Evolutionary conservation across 2,797 vertebrate genomes (phyloP), one percentile per base, ranked within the genome.

Genomic region (Threskiornis aethiopicus): DNA sequence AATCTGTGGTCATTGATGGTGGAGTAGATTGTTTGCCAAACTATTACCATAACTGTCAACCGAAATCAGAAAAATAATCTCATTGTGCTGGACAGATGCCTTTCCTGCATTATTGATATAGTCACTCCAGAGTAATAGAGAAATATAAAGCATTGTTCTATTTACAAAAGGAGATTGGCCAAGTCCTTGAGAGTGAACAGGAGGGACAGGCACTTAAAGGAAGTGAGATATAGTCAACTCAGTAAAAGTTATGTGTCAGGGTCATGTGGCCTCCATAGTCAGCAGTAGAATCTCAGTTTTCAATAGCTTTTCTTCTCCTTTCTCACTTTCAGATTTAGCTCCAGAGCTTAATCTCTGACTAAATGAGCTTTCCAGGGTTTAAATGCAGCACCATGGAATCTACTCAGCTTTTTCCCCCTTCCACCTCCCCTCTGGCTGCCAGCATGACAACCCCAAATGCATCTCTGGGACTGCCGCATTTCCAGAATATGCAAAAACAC

Each of bases 141-240:
- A 99, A 99, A 99, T 99, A 99, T 99, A 99, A 99, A 99, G 99
- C 99, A 99, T 99, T 98, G 99, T 99, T 99, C 99, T 99, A 99
- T 99, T 99, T 99, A 99, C 99, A 99, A 99, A 99, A 99, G 98
- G 98, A 99, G 99, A 99, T 99, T 99, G 99, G 99, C 98, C 99
- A 97, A 99, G 99, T 99, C 98, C 99, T 99, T 99, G 99, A 99
- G 98, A 99, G 98, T 98, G 98, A 99, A 98, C 98, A 98, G 98
- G 98, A 98, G 98, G 98, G 99, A 99, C 99, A 99, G 98, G 98
- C 98, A 99, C 98, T 99, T 99, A 98, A 96, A 98, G 98, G 98
- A 99, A 99, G 99, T 99, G 99, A 99, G 99, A 99, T 99, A 99
- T 99, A 98, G 99, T 98, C 98, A 98, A 98, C 99, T 99, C 98